Evolutionary conservation across 2,113 vertebrate genomes (phyloP), one percentile per base, ranked within the genome.

Genomic region (Puffinus mauretanicus): DNA sequence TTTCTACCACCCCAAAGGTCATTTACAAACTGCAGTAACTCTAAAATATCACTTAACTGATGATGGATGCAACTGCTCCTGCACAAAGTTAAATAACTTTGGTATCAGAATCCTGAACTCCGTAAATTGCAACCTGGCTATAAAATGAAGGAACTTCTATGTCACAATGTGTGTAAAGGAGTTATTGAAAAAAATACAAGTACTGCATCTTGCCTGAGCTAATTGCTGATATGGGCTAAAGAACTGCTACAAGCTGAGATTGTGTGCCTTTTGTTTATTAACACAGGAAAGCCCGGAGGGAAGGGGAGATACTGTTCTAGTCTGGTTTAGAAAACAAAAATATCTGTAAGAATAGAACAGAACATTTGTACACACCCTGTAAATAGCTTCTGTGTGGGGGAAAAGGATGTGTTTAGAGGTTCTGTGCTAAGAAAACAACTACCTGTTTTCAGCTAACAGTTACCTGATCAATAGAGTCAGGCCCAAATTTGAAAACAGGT

Each of bases 1-100:
- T 93, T 80, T 92, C 69, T 83, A 26, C 44, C 16, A 71, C 62
- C 55, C 57, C 78, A 96, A 93, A 94, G 62, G 73, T 94, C 80
- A 86, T 83, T 94, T 94, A 65, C 49, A 86, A 95, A 55, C n/a
- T 38, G 15, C 52, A 76, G 40, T 61, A 69, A 78, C 55, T 85
- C 40, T 51, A 51, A 96, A 97, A 94, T 89, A n/a, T 86, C 83
- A 90, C 49, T 42, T 76, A 91, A 60, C 34, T 72, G 58, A 22
- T 72, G 85, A 89, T 44, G 34, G 20, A 92, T 94, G 44, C 18
- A 83, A 86, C 55, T 64, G 42, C 10, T 73, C 30, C 34, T 54
- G 47, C 51, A 16, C 42, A 42, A 42, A 42, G 42, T 42, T 42
- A 42, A 42, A 42, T 84, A 76, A 70, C 58, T 83, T 73, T 86